Evolutionary conservation across 2,797 vertebrate species (phyloP).

Genomic region (Sebastes nivosus): DNA sequence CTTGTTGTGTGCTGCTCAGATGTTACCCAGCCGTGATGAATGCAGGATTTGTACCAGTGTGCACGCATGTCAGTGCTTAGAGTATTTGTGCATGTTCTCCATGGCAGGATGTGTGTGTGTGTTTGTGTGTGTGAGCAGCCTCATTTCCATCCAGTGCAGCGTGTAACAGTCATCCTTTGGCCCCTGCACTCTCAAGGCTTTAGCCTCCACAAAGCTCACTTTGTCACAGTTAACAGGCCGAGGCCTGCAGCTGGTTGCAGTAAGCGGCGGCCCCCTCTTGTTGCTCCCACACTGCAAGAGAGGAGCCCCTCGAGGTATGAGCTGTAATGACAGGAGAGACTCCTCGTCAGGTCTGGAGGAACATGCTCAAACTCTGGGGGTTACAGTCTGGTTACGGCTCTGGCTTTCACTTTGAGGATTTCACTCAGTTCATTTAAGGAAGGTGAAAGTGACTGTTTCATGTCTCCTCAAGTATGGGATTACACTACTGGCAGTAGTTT

Average conservation of each 20-base stretch:
- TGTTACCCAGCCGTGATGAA: conserved; percentile 21
- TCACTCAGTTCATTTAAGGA: not conserved
- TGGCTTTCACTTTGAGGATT: not conserved
- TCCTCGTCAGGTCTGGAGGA: not conserved
- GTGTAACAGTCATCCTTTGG: conserved; percentile 66
- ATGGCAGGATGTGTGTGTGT: conserved; percentile 21
- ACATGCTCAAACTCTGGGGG: not conserved
- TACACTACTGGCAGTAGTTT: too few species aligned
- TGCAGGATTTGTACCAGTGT: conserved; percentile 38
- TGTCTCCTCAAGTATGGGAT: not conserved
- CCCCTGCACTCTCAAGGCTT: conserved; percentile 53
- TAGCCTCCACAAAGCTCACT: conserved; percentile 74
- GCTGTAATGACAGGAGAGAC: conserved; percentile 5
- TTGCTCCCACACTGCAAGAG: conserved; percentile 11
- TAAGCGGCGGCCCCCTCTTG: conserved; percentile 11
- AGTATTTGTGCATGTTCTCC: conserved; percentile 40
- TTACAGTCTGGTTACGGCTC: not conserved
- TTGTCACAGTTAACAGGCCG: conserved; percentile 67
- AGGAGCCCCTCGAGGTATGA: conserved; percentile 14
- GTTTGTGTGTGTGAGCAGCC: conserved; percentile 12
- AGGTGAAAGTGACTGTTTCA: not conserved
- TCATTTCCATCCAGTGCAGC: conserved; percentile 73
- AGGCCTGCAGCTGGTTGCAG: conserved; percentile 65
- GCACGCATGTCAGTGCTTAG: conserved; percentile 12
- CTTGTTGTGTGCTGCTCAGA: not conserved